Conservation (phyloP, 2,888 invertebrate genomes). For the Eueremaeus valkanovi region DNA sequence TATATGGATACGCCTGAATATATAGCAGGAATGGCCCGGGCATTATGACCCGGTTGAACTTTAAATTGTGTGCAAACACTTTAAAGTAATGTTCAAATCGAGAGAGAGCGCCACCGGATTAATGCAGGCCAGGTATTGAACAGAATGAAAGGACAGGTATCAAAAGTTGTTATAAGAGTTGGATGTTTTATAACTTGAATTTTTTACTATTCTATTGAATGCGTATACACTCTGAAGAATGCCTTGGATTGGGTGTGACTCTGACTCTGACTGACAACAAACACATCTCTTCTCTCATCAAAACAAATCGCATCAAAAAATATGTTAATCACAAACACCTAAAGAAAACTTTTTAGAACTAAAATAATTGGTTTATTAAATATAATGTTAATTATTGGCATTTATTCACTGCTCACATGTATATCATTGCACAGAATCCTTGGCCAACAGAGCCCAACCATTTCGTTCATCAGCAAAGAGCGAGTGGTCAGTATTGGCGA, state of each 20-base stretch:
- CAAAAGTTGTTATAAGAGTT: background rate
- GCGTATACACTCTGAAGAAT: constrained; percentile 15
- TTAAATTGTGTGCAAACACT: too few relatives aligned
- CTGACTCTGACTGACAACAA: too few relatives aligned
- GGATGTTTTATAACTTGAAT: background rate
- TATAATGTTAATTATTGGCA: background rate
- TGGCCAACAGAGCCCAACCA: constrained; percentile 47
- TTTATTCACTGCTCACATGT: background rate
- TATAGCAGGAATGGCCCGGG: too few relatives aligned
- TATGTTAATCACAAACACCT: background rate
- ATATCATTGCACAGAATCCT: background rate
- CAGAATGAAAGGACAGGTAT: background rate
- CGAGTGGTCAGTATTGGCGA: constrained; percentile 88
- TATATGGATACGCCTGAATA: too few relatives aligned
- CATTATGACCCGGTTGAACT: too few relatives aligned
- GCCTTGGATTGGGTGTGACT: constrained; percentile 14
- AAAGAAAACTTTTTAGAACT: background rate
- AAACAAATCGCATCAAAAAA: background rate
- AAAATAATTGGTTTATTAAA: background rate
- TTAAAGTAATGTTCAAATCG: too few relatives aligned
- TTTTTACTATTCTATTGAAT: background rate
- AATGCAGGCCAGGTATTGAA: too few relatives aligned
- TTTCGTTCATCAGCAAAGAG: constrained; percentile 77
- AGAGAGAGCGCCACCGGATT: too few relatives aligned
- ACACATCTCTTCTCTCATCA: background rate